Base-by-base conservation (phyloP, 2,888 invertebrate genomes). In the Rhorus exstirpatorius region DNA sequence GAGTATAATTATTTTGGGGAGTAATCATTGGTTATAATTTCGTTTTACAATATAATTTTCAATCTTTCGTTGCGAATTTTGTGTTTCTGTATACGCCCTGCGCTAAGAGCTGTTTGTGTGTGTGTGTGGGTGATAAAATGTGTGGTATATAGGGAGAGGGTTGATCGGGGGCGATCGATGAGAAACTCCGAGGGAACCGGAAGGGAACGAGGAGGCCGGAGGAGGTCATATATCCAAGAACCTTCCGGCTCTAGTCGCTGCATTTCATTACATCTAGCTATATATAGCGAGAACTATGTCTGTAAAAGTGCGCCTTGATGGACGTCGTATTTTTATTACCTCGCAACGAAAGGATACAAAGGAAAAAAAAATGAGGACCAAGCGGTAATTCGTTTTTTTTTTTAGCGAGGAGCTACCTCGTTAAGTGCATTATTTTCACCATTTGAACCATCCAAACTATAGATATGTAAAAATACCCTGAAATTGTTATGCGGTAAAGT, bases 121-220 rank as follows among this genome's bases (percentile, higher is more conserved):
- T 26, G 21, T 46, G 41, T 51, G 35, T 38, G 60, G n/a, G 58
- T 17, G 24, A 17, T 49, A 53, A 31, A 65, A 58, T 41, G 49
- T 8, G 68, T 10, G 19, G 46, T 24, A 44, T 55, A 38, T 19
- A 75, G 88, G 88, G 86, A 89, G 90, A 87, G 89, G 90, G 89
- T 55, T 90, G 91, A 91, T 91, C 90, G 90, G 91, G 91, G 91
- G 87, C 91, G 91, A 91, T 91, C 91, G 91, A 91, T 91, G 91
- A 91, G 91, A 91, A 90, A 90, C 91, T 89, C 90, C 89, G 89
- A 90, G 90, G 88, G 89, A 90, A 89, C 82, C 87, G 85, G 74
- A 78, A 86, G 81, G 81, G 81, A 81, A 80, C 75, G 81, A 78
- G 65, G 76, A 81, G 84, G 84, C 87, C 85, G 75, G 85, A 86